Evolutionary conservation across 2,888 invertebrate species (phyloP).

Genomic region (Dione juno): DNA sequence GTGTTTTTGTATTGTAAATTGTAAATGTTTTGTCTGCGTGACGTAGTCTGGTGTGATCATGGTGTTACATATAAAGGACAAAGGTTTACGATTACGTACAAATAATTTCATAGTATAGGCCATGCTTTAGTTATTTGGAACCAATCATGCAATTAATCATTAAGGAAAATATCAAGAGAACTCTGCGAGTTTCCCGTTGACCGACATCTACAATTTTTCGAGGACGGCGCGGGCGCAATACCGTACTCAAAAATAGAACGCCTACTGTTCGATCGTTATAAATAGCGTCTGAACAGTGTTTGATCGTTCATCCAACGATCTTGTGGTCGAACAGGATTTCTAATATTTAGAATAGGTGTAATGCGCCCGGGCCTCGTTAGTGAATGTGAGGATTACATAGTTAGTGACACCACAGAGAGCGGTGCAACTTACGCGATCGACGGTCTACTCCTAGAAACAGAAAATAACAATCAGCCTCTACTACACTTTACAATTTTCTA

Average conservation of each 20-base stretch:
- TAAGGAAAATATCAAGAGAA: conserved; percentile 60
- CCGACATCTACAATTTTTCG: conserved; percentile 72
- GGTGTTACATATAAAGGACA: conserved; percentile 47
- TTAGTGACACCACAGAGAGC: conserved; percentile 83
- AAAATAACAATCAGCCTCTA: conserved; percentile 83
- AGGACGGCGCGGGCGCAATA: conserved; percentile 76
- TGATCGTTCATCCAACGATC: conserved; percentile 55
- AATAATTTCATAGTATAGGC: conserved; percentile 43
- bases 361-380: conserved; percentile 71
- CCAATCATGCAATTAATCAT: conserved; percentile 66
- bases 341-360: conserved; percentile 51
- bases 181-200: conserved; percentile 64
- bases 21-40: conserved; percentile 44
- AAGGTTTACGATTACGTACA: conserved; percentile 48
- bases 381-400: conserved; percentile 73
- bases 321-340: conserved; percentile 60
- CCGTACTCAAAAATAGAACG: conserved; percentile 73
- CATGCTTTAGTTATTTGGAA: conserved; percentile 70
- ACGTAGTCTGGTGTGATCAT: conserved; percentile 43
- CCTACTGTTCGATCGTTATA: conserved; percentile 66
- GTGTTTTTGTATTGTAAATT: conserved; percentile 40
- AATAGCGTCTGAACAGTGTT: conserved; percentile 66
- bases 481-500: conserved; percentile 60
- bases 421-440: conserved; percentile 84
- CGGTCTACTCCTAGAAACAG: conserved; percentile 85